Evolutionary conservation across 2,113 vertebrate genomes (phyloP).

Genomic region (Vicugna pacos): DNA sequence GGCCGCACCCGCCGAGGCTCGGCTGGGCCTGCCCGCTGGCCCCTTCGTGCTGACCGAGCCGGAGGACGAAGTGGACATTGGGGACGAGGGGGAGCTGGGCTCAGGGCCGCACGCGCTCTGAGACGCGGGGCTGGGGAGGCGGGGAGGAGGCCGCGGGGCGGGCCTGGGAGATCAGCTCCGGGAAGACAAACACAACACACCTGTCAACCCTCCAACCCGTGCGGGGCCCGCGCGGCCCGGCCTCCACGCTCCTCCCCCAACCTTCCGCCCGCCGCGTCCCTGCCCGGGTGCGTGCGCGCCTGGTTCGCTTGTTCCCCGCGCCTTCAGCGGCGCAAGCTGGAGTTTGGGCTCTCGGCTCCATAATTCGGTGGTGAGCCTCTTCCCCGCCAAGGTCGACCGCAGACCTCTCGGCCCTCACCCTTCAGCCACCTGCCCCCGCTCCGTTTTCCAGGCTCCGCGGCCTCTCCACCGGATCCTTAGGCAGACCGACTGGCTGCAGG

Average conservation of each 20-base stretch:
- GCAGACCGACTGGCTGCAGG: neutral
- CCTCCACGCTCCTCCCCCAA: no score
- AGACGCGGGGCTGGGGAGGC: neutral
- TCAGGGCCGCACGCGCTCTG: conserved; percentile 92
- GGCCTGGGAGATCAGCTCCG: neutral
- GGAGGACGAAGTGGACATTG: conserved; percentile 97
- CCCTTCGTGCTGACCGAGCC: conserved; percentile 92
- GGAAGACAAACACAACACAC: neutral
- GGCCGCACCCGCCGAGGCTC: conserved; percentile 80
- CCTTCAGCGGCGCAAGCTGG: neutral
- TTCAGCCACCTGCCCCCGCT: neutral
- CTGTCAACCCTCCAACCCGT: neutral
- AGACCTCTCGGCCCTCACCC: neutral
- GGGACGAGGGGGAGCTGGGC: conserved; percentile 91
- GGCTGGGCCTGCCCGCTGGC: conserved; percentile 84
- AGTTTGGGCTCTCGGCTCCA: neutral
- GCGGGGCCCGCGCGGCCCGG: neutral
- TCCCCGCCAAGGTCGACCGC: neutral
- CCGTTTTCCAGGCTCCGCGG: neutral
- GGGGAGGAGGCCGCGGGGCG: neutral
- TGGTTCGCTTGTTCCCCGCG: neutral
- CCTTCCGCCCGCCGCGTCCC: neutral
- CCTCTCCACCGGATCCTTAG: neutral
- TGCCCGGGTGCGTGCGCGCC: neutral
- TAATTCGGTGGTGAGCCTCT: neutral